Percentiles rank a stretch among this genome's conserved stretches.
Conservation (phyloP, 2,888 invertebrate species). For the Xanthorhoe spadicearia region DNA sequence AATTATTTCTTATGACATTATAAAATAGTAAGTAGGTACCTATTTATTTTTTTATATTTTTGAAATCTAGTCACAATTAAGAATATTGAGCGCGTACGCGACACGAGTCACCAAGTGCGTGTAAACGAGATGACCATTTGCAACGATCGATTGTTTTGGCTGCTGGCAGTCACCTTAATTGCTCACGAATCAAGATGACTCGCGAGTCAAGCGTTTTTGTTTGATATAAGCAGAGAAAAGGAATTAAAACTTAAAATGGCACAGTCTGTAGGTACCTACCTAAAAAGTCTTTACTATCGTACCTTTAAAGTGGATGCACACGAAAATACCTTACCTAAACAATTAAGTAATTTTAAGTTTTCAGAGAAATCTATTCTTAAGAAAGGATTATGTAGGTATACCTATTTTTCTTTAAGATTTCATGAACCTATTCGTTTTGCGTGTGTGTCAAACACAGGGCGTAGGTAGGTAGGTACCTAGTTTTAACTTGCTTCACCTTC, state of each 20-base stretch:
- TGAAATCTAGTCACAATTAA: conserved; percentile 1
- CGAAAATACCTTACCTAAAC: too few relatives aligned
- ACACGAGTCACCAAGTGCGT: conserved; percentile 46
- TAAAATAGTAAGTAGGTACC: too few relatives aligned
- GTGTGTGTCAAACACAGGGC: too few relatives aligned
- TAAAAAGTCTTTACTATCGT: not conserved
- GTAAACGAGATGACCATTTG: conserved; percentile 73
- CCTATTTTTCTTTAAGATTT: too few relatives aligned
- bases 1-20: not conserved
- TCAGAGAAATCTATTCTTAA: too few relatives aligned
- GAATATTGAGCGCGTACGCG: conserved; percentile 29
- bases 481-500: too few relatives aligned
- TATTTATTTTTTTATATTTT: not conserved
- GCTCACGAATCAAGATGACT: conserved; percentile 79
- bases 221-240: conserved; percentile 48
- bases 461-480: too few relatives aligned
- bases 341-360: too few relatives aligned
- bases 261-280: not conserved
- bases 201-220: conserved; percentile 64
- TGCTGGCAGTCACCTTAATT: conserved; percentile 81
- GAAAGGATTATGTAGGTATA: too few relatives aligned
- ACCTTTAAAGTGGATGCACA: too few relatives aligned
- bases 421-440: too few relatives aligned
- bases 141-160: conserved; percentile 83
- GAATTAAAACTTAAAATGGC: conserved; percentile 17